Evolutionary conservation across 2,797 vertebrate genomes (phyloP).

Genomic region (Scolopax rusticola): DNA sequence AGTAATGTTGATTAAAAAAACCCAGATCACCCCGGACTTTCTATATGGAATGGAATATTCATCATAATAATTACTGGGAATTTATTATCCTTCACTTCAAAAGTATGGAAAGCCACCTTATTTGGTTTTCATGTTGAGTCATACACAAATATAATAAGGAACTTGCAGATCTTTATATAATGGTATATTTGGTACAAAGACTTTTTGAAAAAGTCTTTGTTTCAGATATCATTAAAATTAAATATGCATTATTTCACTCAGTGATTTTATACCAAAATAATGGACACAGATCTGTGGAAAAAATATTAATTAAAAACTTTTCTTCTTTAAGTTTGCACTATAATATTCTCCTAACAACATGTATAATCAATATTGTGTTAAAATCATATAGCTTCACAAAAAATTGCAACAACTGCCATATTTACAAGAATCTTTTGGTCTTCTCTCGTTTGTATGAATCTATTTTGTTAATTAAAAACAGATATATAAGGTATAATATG

Average conservation of each 20-base stretch:
- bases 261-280: not conserved
- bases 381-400: not conserved
- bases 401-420: not conserved
- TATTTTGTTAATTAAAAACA: not conserved
- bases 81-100: not conserved
- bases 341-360: not conserved
- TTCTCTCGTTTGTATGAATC: not conserved
- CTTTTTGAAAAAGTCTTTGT: not conserved
- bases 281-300: not conserved
- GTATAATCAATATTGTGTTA: not conserved
- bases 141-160: not conserved
- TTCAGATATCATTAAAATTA: not conserved
- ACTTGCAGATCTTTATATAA: not conserved
- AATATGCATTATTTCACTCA: not conserved
- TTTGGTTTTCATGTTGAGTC: not conserved
- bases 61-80: not conserved
- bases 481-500: not conserved
- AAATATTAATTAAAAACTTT: not conserved
- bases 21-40: fast-evolving
- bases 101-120: not conserved
- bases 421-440: not conserved
- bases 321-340: not conserved
- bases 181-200: not conserved
- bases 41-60: not conserved
- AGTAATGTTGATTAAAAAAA: not conserved